Evolutionary conservation across 2,888 invertebrate species (phyloP).

Genomic region (Hypomecis punctinalis): DNA sequence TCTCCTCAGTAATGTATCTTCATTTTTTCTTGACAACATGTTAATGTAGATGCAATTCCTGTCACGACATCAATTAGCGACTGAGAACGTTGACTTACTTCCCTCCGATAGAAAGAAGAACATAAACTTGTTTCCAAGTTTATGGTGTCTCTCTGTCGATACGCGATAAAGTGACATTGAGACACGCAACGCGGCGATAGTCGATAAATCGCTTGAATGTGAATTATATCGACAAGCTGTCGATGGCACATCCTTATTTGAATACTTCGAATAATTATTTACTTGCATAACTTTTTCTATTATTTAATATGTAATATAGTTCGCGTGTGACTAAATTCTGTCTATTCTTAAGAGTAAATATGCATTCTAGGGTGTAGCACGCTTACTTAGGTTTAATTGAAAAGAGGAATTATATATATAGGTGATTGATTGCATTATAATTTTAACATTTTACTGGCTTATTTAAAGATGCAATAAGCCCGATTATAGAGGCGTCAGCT

Average conservation of each 20-base stretch:
- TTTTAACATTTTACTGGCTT: too few species aligned
- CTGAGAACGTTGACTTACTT: slow-evolving; percentile 66
- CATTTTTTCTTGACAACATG: slow-evolving; percentile 31
- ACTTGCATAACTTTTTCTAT: background rate
- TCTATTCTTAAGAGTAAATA: too few species aligned
- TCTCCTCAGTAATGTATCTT: too few species aligned
- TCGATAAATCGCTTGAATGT: slow-evolving; percentile 70
- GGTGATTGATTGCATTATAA: too few species aligned
- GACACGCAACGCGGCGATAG: slow-evolving; percentile 69
- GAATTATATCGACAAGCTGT: slow-evolving; percentile 72
- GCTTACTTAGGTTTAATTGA: too few species aligned
- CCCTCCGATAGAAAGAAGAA: slow-evolving; percentile 60
- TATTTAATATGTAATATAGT: too few species aligned
- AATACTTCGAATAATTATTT: slow-evolving; percentile 40
- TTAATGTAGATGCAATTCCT: slow-evolving; percentile 43
- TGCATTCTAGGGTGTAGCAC: too few species aligned
- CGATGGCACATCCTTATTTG: slow-evolving; percentile 68
- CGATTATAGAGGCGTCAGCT: too few species aligned
- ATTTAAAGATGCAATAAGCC: too few species aligned
- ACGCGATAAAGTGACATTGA: slow-evolving; percentile 34
- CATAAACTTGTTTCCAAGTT: slow-evolving; percentile 43
- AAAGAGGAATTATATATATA: too few species aligned
- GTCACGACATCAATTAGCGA: slow-evolving; percentile 67
- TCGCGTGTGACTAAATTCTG: too few species aligned
- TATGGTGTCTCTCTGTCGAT: slow-evolving; percentile 28